These are phyloP conservation scores for Drosophila longiperda DNA, from an alignment of 2,888 invertebrate genomes.

Conservation along the genomic window DNA sequence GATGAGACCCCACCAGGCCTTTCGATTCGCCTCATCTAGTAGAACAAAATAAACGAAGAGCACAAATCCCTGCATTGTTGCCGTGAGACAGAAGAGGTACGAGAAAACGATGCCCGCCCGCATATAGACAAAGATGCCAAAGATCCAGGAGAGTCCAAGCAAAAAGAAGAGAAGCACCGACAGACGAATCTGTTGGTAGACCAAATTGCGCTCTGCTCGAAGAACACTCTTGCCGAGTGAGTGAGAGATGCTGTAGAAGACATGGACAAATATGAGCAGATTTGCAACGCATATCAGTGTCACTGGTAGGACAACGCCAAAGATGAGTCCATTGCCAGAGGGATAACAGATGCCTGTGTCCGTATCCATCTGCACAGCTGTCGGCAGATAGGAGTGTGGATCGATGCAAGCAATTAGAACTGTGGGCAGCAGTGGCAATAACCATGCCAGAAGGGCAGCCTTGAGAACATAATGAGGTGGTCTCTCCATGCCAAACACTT, in stretches of 20 bases:
- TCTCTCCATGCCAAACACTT: constrained; percentile 87
- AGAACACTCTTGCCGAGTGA: constrained; percentile 84
- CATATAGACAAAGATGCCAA: constrained; percentile 86
- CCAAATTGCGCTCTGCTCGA: constrained; percentile 54
- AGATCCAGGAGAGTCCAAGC: constrained; percentile 88
- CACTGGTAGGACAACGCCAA: constrained; percentile 86
- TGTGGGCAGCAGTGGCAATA: constrained; percentile 87
- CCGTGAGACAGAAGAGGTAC: constrained; percentile 88
- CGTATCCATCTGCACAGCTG: constrained; percentile 52
- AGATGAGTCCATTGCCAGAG: constrained; percentile 85
- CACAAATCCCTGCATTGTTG: constrained; percentile 88
- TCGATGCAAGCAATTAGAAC: constrained; percentile 84
- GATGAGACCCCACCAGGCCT: constrained; percentile 51
- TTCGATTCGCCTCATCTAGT: constrained; percentile 86
- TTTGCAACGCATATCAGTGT: constrained; percentile 86
- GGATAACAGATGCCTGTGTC: constrained; percentile 86
- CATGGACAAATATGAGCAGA: constrained; percentile 86
- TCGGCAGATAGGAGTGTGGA: constrained; percentile 85
- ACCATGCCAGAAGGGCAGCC: constrained; percentile 88
- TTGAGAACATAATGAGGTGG: constrained; percentile 88
- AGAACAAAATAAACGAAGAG: constrained; percentile 88
- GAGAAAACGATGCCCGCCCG: constrained; percentile 86
- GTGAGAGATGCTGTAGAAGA: constrained; percentile 84
- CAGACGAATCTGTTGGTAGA: constrained; percentile 86
- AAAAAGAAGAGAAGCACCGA: constrained; percentile 87